These are phyloP conservation scores for Chironomus riparius DNA, from an alignment of 2,888 invertebrate genomes.

Conservation along the genomic window DNA sequence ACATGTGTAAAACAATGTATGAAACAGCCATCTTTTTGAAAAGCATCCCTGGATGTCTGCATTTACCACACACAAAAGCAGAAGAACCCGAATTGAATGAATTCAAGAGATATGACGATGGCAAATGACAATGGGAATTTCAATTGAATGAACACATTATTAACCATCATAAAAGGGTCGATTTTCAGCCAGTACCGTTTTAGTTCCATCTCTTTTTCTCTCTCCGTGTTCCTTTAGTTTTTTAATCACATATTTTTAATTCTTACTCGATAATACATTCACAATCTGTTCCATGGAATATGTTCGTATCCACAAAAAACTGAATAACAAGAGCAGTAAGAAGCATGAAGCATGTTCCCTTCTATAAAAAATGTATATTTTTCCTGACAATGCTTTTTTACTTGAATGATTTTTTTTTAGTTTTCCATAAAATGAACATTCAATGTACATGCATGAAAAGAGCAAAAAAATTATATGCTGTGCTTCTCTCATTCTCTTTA, in stretches of 20 bases:
- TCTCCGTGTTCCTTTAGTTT: not conserved
- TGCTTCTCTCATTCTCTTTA: not conserved
- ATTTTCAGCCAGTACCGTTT: slow-evolving; percentile 16
- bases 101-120: slow-evolving; percentile 14
- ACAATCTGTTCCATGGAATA: slow-evolving; percentile 7
- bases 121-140: slow-evolving; percentile 26
- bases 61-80: not conserved
- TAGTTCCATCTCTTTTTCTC: not conserved
- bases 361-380: not conserved
- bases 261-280: not conserved
- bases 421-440: slow-evolving; percentile 15
- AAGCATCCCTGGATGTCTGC: slow-evolving; percentile 1
- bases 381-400: not conserved
- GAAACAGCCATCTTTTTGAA: slow-evolving; percentile 11
- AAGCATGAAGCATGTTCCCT: not conserved
- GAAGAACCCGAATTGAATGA: not conserved
- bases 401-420: slow-evolving; percentile 4
- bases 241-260: too few relatives aligned
- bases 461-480: slow-evolving; percentile 1
- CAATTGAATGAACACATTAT: slow-evolving; percentile 26
- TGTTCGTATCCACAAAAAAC: not conserved
- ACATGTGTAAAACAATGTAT: not conserved
- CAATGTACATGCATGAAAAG: slow-evolving; percentile 22
- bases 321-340: too few relatives aligned
- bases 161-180: slow-evolving; percentile 24